A percentile compares a stretch with the other conserved stretches of the same genome.
phyloP scores from a whole-genome alignment of 2,113 vertebrate species.

The Sinocyclocheilus anophthalmus region DNA sequence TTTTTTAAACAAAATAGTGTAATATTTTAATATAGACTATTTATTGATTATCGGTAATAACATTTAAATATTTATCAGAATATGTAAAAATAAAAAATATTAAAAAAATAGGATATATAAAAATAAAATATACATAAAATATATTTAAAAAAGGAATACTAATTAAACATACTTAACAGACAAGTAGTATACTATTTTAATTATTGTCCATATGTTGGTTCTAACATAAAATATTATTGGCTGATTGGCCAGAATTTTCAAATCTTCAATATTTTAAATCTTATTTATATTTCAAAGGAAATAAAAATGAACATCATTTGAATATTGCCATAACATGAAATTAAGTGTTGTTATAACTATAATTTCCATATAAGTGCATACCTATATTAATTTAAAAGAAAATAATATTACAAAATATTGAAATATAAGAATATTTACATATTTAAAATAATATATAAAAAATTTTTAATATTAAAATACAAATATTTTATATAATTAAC shows the following conservation, averaged over 20 bases:
- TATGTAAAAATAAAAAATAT: not conserved
- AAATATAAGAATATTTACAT: not conserved
- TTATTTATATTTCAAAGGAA: not conserved
- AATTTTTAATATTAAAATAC: not conserved
- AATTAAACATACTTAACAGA: not conserved
- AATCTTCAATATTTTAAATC: not conserved
- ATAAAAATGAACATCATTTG: too few relatives aligned
- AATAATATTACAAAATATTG: not conserved
- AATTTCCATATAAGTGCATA: not conserved
- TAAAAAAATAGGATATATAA: too few relatives aligned
- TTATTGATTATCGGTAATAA: not conserved
- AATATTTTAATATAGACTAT: not conserved
- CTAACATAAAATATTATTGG: not conserved
- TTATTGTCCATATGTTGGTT: not conserved
- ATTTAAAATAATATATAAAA: not conserved
- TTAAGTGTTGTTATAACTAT: not conserved
- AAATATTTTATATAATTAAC: not conserved
- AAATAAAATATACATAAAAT: not conserved
- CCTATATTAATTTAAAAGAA: not conserved
- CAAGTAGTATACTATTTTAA: not conserved
- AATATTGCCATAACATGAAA: not conserved
- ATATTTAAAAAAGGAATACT: not conserved
- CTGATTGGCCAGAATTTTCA: not conserved
- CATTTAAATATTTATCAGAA: not conserved
- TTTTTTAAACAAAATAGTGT: not conserved